Percentiles rank a stretch among this genome's conserved stretches.
Conservation (phyloP, 2,797 vertebrate genomes). For the Capromys pilorides region DNA sequence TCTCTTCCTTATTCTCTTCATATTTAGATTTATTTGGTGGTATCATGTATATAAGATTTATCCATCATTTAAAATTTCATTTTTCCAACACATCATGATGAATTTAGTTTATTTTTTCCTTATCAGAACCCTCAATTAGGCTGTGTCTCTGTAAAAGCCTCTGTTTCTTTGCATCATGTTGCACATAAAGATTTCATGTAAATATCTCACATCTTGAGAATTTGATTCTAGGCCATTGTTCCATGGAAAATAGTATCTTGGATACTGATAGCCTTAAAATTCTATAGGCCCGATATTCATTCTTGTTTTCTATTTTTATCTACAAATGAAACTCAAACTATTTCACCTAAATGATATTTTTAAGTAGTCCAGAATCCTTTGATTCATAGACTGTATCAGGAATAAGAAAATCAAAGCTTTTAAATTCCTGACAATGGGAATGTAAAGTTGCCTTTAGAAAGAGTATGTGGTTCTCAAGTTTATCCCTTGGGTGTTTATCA, state of each 20-base stretch:
- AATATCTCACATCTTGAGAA: background rate
- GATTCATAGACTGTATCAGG: background rate
- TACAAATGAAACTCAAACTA: background rate
- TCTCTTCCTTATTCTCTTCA: background rate
- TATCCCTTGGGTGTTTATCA: background rate
- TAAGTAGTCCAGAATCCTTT: slow-evolving; percentile 4
- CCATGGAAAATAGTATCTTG: background rate
- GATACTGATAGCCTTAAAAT: background rate
- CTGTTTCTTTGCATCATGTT: background rate
- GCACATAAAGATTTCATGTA: background rate
- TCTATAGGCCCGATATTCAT: no score
- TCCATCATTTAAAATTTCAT: background rate
- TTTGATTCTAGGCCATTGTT: background rate
- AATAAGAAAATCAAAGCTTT: background rate
- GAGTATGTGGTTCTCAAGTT: background rate
- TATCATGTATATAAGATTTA: background rate
- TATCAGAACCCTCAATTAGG: background rate
- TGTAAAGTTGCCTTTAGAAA: slow-evolving; percentile 7
- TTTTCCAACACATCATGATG: background rate
- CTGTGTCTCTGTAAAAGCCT: background rate
- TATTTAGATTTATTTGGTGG: background rate
- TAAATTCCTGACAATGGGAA: background rate
- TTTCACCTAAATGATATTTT: background rate
- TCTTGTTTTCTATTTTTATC: background rate
- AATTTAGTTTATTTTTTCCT: background rate